Conservation (phyloP, 1,140 invertebrate species). For the Pogonognathellus flavescens region DNA sequence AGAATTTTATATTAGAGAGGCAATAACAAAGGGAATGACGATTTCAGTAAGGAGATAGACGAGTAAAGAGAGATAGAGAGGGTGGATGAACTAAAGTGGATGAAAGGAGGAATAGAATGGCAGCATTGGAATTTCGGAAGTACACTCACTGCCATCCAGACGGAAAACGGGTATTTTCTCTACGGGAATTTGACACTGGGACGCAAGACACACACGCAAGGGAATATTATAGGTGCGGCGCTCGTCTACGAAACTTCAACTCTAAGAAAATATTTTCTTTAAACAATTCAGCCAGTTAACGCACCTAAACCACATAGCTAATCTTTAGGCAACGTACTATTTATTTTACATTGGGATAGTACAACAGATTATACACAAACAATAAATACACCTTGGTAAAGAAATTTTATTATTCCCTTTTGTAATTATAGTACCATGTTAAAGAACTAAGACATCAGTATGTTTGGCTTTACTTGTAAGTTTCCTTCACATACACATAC, state of each 20-base stretch:
- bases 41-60: neutral
- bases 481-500: too few relatives aligned
- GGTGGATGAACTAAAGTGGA: constrained; percentile 14
- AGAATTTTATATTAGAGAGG: constrained; percentile 24
- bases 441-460: too few relatives aligned
- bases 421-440: too few relatives aligned
- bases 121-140: constrained; percentile 38
- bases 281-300: too few relatives aligned
- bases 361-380: too few relatives aligned
- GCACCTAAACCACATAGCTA: too few relatives aligned
- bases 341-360: too few relatives aligned
- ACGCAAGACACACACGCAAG: constrained; percentile 30
- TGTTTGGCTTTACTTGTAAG: too few relatives aligned
- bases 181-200: constrained; percentile 23
- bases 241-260: neutral
- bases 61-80: neutral
- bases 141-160: constrained; percentile 36
- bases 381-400: too few relatives aligned
- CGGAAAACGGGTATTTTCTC: constrained; percentile 46
- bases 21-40: neutral
- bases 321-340: too few relatives aligned
- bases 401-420: too few relatives aligned
- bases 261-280: neutral
- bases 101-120: neutral
- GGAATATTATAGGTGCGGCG: constrained; percentile 12